Evolutionary conservation across 2,888 invertebrate genomes (phyloP).

Genomic region (Phorcus lineatus): DNA sequence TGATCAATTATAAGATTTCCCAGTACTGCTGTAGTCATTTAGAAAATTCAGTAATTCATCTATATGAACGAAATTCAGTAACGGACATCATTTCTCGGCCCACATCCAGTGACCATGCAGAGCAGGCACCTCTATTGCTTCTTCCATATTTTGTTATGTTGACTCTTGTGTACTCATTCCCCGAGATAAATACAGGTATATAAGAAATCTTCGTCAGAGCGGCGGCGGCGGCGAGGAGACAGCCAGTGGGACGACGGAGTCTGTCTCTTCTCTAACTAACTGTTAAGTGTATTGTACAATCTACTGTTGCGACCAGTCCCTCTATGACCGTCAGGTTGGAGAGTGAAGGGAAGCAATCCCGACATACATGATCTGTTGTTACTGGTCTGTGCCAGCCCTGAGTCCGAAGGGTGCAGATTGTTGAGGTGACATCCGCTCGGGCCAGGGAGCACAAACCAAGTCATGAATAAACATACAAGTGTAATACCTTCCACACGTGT

Average conservation of each 20-base stretch:
- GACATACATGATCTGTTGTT: background rate
- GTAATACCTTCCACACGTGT: too few species aligned
- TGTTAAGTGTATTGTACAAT: background rate
- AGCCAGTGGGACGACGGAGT: too few species aligned
- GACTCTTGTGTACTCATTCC: too few species aligned
- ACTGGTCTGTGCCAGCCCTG: background rate
- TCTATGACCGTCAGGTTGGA: too few species aligned
- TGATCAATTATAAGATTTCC: too few species aligned
- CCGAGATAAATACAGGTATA: too few species aligned
- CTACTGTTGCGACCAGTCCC: background rate
- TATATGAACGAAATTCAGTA: background rate
- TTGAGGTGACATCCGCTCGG: background rate
- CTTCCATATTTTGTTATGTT: constrained; percentile 2
- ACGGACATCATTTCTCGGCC: background rate
- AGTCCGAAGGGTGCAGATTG: background rate
- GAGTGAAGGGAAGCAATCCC: too few species aligned
- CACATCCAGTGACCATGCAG: background rate
- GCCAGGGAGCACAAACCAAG: constrained; percentile 12
- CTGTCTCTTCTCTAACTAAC: too few species aligned
- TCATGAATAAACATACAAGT: constrained; percentile 16
- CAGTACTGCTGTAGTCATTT: background rate
- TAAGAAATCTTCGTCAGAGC: too few species aligned
- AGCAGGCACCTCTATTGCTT: background rate
- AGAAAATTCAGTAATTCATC: background rate
- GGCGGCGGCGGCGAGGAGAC: too few species aligned